Base-by-base conservation (phyloP, 2,113 vertebrate species). In the Malurus cyaneus region DNA sequence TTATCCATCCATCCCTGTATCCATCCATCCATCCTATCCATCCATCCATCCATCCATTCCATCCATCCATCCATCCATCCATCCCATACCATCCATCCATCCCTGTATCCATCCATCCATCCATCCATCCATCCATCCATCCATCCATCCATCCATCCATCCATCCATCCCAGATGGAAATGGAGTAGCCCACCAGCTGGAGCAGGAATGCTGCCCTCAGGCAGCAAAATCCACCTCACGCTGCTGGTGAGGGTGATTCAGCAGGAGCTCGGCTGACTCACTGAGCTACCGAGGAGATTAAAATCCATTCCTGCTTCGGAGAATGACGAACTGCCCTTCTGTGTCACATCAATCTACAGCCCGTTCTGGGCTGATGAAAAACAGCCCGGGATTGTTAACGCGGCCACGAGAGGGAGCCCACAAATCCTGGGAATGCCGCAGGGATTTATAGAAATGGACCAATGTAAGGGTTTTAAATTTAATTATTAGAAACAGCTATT, bases 391-490 rank as follows among this genome's bases (percentile, higher is more conserved):
- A 4, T 3, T 9, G 86, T 29, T 31, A 82, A 50, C 15, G 42
- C 72, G 14, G 39, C 89, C 94, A 85, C 71, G 49, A 96, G 94
- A 95, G 92, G 94, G 96, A 92, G 92, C 92, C 76, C 88, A 36
- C 41, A 61, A 83, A 80, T 49, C 57, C 88, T 36, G 34, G 16
- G 25, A 76, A 16, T 21, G 42, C 9, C 1, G 1, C 28, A 4
- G 69, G 39, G n/a, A 32, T 1, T 1, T 8, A 26, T 15, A 9
- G 36, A 72, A 39, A 52, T 8, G 8, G 53, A 24, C 23, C 39
- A 7, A 24, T 18, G 1, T 0, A 54, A 12, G 20, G 2, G 36
- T 12, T 73, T 80, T 34, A 8, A 53, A 57, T 61, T 14, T 2
- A 25, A 8, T 72, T 65, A 21, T 81, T 81, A 44, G 41, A 49